Conservation (phyloP, 2,113 vertebrate genomes). For the Cyanoramphus novaezelandiae region DNA sequence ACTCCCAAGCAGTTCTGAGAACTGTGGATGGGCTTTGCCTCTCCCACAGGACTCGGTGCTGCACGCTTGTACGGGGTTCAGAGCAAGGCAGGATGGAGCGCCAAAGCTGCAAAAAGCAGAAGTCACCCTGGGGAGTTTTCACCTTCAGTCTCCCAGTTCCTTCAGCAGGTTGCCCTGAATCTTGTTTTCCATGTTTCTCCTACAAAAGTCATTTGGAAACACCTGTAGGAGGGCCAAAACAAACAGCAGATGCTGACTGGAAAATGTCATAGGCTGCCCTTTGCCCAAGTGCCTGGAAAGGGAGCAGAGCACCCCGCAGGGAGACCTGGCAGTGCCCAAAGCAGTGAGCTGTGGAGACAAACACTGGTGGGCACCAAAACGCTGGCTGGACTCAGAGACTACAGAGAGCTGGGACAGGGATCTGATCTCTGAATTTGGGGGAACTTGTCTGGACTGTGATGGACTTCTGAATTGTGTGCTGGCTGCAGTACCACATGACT, state of each 20-base stretch:
- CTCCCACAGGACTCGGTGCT: accelerated
- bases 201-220: neutral
- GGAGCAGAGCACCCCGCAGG: neutral
- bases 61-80: accelerated
- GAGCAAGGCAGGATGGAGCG: neutral
- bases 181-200: neutral
- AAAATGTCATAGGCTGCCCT: neutral
- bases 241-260: neutral
- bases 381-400: neutral
- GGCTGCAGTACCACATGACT: neutral
- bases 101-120: neutral
- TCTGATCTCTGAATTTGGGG: neutral
- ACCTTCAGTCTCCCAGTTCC: neutral
- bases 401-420: accelerated
- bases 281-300: neutral
- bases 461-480: neutral
- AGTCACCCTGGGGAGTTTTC: neutral
- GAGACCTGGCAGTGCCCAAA: neutral
- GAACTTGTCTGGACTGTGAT: accelerated
- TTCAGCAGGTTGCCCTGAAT: neutral
- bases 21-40: neutral
- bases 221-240: neutral
- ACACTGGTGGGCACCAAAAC: neutral
- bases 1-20: neutral
- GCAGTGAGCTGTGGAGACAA: neutral